phyloP scores from a whole-genome alignment of 2,113 vertebrate genomes.

The Blennius ocellaris region DNA sequence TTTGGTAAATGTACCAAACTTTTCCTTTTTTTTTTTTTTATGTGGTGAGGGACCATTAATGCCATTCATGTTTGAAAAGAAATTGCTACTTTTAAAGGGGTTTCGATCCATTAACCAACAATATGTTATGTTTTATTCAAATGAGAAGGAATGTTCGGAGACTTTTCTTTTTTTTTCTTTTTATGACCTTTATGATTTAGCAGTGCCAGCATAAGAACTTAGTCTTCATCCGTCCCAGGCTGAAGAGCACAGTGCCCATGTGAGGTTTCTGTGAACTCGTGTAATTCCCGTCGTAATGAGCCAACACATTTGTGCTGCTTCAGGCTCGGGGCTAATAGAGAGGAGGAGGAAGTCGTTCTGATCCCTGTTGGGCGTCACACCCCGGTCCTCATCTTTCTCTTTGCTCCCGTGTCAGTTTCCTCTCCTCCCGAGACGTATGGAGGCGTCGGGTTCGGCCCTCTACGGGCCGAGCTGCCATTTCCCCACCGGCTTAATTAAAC shows the following conservation, averaged over 20 bases:
- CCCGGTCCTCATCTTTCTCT: slow-evolving; percentile 10
- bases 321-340: slow-evolving; percentile 37
- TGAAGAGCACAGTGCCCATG: slow-evolving; percentile 10
- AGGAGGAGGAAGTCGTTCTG: slow-evolving; percentile 24
- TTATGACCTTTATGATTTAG: no score
- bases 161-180: no score
- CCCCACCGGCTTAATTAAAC: slow-evolving; percentile 74
- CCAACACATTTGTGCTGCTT: slow-evolving; percentile 38
- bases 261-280: slow-evolving; percentile 19
- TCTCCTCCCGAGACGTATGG: slow-evolving; percentile 27
- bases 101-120: no score
- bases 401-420: slow-evolving; percentile 26
- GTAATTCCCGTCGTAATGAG: slow-evolving; percentile 50
- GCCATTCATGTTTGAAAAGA: no score
- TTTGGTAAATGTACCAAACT: no score
- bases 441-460: slow-evolving; percentile 23
- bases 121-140: no score
- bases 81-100: no score
- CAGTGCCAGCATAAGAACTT: background rate
- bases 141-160: no score
- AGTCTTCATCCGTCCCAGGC: background rate
- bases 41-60: no score
- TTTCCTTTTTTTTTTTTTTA: no score
- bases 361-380: slow-evolving; percentile 39
- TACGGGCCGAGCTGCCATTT: slow-evolving; percentile 23